Evolutionary conservation across 2,888 invertebrate genomes (phyloP), one percentile per base, ranked within the genome.

Genomic region (Phaonia tiefii): DNA sequence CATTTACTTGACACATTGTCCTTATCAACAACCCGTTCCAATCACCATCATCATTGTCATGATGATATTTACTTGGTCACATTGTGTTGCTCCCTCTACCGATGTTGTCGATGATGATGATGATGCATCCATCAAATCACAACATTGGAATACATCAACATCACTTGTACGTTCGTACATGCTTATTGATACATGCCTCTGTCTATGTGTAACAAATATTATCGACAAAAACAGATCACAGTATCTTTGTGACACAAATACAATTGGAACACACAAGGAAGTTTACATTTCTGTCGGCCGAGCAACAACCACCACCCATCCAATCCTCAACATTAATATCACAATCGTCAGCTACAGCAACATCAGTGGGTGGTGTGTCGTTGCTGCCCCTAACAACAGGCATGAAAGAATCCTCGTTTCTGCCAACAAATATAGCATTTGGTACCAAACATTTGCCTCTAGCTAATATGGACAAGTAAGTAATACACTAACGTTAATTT

Each of bases 251-350:
- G 79, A 91, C 90, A 49, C 87, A 88, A 84, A 90, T 91, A 75
- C 87, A 88, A 76, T 75, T 90, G 84, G 90, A 90, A 79, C 90
- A 90, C 71, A 89, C 87, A 26, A 86, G 90, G 60, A 90, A 89
- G 71, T 85, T 88, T 39, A 85, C 89, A 13, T 89, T 87, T 39
- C 79, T 89, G 75, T 80, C 86, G n/a, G 85, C 86, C 26, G 86
- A 84, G 31, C 39, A 79, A 2, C 67, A 72, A 56, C 10, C 72
- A 63, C 26, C 78, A 42, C 60, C 78, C n/a, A 10, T 67, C 7
- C 31, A 71, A 11, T 44, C 70, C 8, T 49, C 78, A 20, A 17
- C 51, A 26, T 65, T 65, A 3, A 49, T 51, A 39, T 39, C 73
- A 25, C 22, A 37, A 3, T n/a, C 73, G 15, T 13, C 69, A n/a